Base-by-base conservation (phyloP, 2,888 invertebrate genomes). In the Carcina quercana region DNA sequence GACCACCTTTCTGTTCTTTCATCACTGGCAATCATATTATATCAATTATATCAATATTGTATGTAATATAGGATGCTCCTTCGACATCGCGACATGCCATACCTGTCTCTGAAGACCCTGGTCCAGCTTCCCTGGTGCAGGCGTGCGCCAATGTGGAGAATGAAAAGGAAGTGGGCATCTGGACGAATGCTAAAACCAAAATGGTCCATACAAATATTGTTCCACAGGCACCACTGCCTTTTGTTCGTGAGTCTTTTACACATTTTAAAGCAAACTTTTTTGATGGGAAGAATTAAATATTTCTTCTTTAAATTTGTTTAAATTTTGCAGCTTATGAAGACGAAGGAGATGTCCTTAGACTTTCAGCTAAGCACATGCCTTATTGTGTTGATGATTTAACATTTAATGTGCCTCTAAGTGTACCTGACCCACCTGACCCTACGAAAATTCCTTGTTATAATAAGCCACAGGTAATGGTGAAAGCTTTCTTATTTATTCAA, bases 371-470 rank as follows among this genome's bases (percentile, higher is more conserved):
- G 42, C 83, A 84, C 52, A 52, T 80, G 72, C 59, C 79, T 40
- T 79, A 79, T 53, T 80, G 85, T 56, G 57, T 75, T 36, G 88
- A 88, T 53, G 86, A 86, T 47, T 78, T 86, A 40, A 63, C 80
- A 44, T 87, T 86, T 63, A 73, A 73, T 48, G 85, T 86, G 45
- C 82, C 85, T 48, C 66, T 89, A 22, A 86, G 82, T 55, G 82
- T 87, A 59, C 88, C 88, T 58, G 90, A 90, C 48, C 87, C 87
- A 14, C 75, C 80, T 25, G 88, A 89, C 59, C 78, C 87, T 27
- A 85, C 79, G 1, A 86, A 87, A 63, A 83, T 85, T 45, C 80
- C 88, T 21, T 90, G 89, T 87, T 92, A 92, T 64, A 88, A 89
- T 54, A 91, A 91, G 60, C 63, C 86, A 43, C 82, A 87, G 73